A percentile compares a stretch with the other conserved stretches of the same genome.
phyloP scores from a whole-genome alignment of 2,113 vertebrate species.

The Charadrius vociferus region DNA sequence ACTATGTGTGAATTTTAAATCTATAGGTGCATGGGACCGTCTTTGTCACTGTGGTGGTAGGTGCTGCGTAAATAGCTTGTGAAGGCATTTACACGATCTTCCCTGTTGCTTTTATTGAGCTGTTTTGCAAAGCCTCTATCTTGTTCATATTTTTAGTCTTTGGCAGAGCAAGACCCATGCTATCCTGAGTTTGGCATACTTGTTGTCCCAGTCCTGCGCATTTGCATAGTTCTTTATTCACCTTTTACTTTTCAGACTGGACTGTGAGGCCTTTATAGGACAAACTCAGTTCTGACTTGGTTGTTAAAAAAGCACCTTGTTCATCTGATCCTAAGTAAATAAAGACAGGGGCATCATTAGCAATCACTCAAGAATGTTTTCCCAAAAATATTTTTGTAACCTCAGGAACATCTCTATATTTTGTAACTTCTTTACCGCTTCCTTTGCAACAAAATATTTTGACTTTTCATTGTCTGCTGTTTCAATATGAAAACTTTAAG shows the following conservation, averaged over 20 bases:
- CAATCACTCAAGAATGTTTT: constrained; percentile 45
- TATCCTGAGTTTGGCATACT: not conserved
- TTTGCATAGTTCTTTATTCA: not conserved
- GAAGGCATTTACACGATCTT: not conserved
- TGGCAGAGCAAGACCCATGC: not conserved
- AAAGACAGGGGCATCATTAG: constrained; percentile 8
- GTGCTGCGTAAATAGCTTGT: not conserved
- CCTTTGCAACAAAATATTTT: constrained; percentile 30
- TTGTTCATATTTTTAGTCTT: not conserved
- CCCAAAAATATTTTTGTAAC: constrained; percentile 44
- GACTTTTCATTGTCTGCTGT: not conserved
- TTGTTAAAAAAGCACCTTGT: constrained; percentile 31
- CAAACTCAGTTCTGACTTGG: not conserved
- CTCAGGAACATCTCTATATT: constrained; percentile 6
- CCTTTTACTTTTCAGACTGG: not conserved
- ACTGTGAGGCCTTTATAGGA: not conserved
- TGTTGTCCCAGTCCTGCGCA: not conserved
- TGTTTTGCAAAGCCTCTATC: not conserved
- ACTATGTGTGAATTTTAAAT: not conserved
- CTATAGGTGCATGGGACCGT: not conserved
- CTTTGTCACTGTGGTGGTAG: not conserved
- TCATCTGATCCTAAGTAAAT: constrained; percentile 33
- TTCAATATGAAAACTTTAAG: not conserved
- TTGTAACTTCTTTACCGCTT: constrained; percentile 23
- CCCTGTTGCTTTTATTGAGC: not conserved